These are phyloP conservation scores for Patella depressa DNA, from an alignment of 2,888 invertebrate species.

Conservation along the genomic window DNA sequence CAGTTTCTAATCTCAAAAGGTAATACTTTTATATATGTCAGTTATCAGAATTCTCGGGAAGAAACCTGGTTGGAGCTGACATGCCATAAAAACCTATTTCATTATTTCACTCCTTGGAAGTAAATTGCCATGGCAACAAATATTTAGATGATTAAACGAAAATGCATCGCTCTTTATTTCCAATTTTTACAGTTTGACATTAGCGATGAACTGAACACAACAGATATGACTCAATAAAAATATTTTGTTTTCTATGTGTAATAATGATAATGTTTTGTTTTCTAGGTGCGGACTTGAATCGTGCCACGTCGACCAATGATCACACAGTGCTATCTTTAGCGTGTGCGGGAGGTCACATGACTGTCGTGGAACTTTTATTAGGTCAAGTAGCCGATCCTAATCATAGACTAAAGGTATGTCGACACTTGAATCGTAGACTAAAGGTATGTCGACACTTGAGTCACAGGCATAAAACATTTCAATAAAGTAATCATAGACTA, in stretches of 20 bases:
- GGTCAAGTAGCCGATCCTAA: conserved; percentile 94
- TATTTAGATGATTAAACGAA: not conserved
- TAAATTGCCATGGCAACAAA: no score
- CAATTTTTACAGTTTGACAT: no score
- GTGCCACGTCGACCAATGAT: conserved; percentile 89
- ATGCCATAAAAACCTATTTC: no score
- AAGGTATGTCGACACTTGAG: conserved; percentile 70
- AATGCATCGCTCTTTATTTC: no score
- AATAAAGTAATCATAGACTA: no score
- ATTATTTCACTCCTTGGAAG: no score
- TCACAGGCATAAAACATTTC: conserved; percentile 30
- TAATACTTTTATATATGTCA: conserved; percentile 26
- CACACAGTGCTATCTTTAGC: conserved; percentile 97
- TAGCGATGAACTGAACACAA: no score
- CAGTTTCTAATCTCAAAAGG: conserved; percentile 92
- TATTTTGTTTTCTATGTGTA: not conserved
- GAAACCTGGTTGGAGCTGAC: no score
- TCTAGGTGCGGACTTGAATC: conserved; percentile 82
- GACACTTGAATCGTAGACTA: no score
- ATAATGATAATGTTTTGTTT: not conserved
- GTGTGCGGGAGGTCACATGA: conserved; percentile 94
- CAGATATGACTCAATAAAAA: no score
- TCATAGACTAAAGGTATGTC: conserved; percentile 89
- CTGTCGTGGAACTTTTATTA: conserved; percentile 92
- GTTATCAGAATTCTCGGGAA: no score